Conservation (phyloP, 2,888 invertebrate species). For the Synergus itoensis region DNA sequence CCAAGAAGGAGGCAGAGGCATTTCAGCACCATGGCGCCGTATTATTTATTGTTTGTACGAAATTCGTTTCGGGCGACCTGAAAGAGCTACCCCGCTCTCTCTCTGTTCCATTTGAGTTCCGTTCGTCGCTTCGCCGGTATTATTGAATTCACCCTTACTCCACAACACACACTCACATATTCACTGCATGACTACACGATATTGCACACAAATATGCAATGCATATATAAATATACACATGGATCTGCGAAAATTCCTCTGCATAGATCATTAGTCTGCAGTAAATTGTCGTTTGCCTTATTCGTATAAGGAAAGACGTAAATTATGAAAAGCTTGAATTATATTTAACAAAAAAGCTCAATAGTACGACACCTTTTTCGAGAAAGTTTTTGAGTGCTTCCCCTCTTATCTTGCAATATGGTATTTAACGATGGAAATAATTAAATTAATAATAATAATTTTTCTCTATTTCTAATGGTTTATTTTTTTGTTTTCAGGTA, state of each 20-base stretch:
- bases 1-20: not conserved
- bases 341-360: not conserved
- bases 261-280: not conserved
- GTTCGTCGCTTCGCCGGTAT: constrained; percentile 44
- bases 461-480: not conserved
- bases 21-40: constrained; percentile 44
- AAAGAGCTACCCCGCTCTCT: constrained; percentile 40
- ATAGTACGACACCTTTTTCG: not conserved
- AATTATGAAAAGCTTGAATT: not conserved
- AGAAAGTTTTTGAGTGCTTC: too few relatives aligned
- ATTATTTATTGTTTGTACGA: constrained; percentile 64
- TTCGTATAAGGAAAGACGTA: not conserved
- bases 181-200: not conserved
- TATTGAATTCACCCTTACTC: constrained; percentile 57
- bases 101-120: constrained; percentile 15
- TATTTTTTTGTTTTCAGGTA: not conserved
- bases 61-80: constrained; percentile 58
- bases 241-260: not conserved
- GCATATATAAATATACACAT: not conserved
- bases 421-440: too few relatives aligned
- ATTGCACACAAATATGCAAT: not conserved
- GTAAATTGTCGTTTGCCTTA: not conserved
- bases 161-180: constrained; percentile 10
- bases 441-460: not conserved
- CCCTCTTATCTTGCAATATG: not conserved